Base-by-base conservation (phyloP, 1,140 invertebrate species). In the Cydia splendana region DNA sequence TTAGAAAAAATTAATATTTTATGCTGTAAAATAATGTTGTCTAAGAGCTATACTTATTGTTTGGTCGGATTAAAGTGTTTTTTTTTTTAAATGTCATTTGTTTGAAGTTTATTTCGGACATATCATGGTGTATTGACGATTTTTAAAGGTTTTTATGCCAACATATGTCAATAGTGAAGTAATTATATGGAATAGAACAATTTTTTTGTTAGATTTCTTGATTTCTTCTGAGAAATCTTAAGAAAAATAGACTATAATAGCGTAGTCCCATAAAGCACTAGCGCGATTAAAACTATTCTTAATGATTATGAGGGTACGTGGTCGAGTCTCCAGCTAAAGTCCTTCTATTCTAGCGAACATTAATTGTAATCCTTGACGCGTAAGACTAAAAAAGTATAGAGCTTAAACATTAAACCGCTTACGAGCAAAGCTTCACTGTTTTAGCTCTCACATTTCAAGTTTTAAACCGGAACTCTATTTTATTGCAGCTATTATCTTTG, bases 381-480 rank as follows among this genome's bases (percentile, higher is more conserved):
- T 30, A 69, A 34, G 12, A 34, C 30, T 69, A 69, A 69, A 65
- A 38, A 69, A 69, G 65, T 38, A n/a, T 62, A 24, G 20, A 62
- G 57, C 20, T 62, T 38, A 24, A 69, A 71, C 67, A 18, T 42
- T 71, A 71, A 42, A 71, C 67, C 34, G 34, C 30, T 71, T 71
- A 42, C n/a, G 67, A 71, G 34, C 30, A 69, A 69, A 38, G 20
- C 67, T 38, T 38, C n/a, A n/a, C 30, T 38, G 6, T 18, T 71
- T 34, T n/a, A 65, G 15, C 34, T 71, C 65, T 69, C 67, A 42
- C 34, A 71, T 71, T 71, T 71, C 67, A 42, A 42, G 67, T 24
- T 13, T 71, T 38, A 42, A 71, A 71, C 13, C 18, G n/a, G 15
- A 34, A 69, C 24, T 38, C 65, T 69, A 71, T 71, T 71, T 71